Evolutionary conservation across 2,113 vertebrate species (phyloP).

Genomic region (Sphyrna mokarran): DNA sequence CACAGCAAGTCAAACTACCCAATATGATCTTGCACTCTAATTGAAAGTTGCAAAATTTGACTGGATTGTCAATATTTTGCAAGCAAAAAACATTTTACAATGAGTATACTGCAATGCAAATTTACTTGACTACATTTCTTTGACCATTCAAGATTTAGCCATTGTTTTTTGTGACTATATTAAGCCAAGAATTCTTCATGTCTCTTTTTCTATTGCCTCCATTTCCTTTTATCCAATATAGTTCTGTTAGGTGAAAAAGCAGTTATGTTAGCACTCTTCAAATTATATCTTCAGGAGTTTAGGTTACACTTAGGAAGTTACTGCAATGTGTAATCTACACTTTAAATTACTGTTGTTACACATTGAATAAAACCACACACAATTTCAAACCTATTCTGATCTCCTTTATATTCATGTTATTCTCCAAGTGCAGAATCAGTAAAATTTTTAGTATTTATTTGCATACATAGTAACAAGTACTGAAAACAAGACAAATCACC

Average conservation of each 20-base stretch:
- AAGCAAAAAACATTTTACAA: not conserved
- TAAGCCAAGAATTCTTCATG: not conserved
- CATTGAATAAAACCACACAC: not conserved
- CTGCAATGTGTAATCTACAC: not conserved
- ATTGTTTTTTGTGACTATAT: not conserved
- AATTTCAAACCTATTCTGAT: not conserved
- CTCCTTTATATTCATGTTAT: not conserved
- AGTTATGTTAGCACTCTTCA: not conserved
- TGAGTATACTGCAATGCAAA: not conserved
- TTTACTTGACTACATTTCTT: not conserved
- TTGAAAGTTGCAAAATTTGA: not conserved
- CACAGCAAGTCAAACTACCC: not conserved
- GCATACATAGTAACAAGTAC: not conserved
- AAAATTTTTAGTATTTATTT: not conserved
- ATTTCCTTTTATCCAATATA: not conserved
- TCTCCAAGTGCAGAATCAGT: not conserved
- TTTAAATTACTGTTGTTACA: not conserved
- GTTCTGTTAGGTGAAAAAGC: not conserved
- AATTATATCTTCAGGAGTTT: not conserved
- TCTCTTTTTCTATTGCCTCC: not conserved
- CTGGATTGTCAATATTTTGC: not conserved
- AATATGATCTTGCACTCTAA: not conserved
- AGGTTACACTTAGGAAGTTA: not conserved
- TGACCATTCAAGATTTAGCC: not conserved
- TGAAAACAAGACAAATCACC: not conserved